A percentile compares a stretch with the other conserved stretches of the same genome.
Evolutionary conservation across 2,113 vertebrate genomes (phyloP).

Genomic region (Lynx canadensis): DNA sequence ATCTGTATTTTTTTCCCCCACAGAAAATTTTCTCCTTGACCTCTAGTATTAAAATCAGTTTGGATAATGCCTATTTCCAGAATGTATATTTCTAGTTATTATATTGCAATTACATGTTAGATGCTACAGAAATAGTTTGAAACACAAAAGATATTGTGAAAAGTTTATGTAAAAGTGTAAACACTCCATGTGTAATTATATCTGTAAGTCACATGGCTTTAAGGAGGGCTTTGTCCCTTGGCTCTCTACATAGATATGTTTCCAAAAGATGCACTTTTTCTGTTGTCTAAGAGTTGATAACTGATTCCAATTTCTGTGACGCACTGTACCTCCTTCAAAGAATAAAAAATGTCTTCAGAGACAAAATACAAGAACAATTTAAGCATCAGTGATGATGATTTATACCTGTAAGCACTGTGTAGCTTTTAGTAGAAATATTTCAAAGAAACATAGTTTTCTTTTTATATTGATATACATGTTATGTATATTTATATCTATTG

Average conservation of each 20-base stretch:
- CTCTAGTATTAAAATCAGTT: neutral
- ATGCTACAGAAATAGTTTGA: neutral
- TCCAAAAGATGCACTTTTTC: neutral
- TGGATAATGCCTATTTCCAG: neutral
- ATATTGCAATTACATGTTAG: neutral
- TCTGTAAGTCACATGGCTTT: neutral
- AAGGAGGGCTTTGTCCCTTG: neutral
- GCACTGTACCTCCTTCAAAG: neutral
- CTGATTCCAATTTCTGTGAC: neutral
- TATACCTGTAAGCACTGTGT: neutral
- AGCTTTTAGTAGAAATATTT: neutral
- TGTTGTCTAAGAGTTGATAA: neutral
- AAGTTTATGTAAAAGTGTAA: neutral
- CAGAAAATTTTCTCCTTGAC: conserved; percentile 10
- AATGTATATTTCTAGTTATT: neutral
- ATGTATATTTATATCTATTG: neutral
- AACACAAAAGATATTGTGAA: neutral
- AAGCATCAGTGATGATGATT: neutral
- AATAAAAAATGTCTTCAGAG: neutral
- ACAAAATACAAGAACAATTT: neutral
- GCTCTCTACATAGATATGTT: neutral
- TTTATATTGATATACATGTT: neutral
- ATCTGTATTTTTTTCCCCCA: neutral
- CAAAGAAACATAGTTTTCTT: neutral
- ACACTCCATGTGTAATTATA: neutral